Evolutionary conservation across 2,113 vertebrate genomes (phyloP), one percentile per base, ranked within the genome.

Genomic region (Stictonetta naevosa): DNA sequence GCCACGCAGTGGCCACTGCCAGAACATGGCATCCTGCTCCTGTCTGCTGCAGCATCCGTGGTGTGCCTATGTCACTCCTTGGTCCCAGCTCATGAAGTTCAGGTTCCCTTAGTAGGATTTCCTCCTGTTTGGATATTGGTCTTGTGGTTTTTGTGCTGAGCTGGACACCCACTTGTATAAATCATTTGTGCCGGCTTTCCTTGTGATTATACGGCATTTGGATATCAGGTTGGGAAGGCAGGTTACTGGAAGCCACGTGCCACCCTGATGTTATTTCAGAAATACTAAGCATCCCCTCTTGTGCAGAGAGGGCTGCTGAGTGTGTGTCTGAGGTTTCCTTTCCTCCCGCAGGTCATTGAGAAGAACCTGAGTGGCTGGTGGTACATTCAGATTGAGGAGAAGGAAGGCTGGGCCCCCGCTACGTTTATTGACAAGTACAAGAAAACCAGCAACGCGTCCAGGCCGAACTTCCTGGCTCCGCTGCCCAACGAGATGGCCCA

Each of bases 331-430:
- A 97, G 58, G 4, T 83, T 62, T 78, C 58, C 23, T 91, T 75
- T 93, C 21, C 48, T 69, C 83, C 48, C 5, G 31, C 94, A 99
- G 99, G 99, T 99, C 85, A 99, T 99, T 22, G 99, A 99, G 96
- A 99, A 99, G 98, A 99, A 99, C 91, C 89, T 98, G 56, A 99
- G 99, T 1, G 99, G 99, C 74, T 99, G 99, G 99, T 99, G 99
- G 99, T 99, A 99, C 96, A 99, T 99, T 96, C 99, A 99, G 97
- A 99, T 99, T 6, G 99, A 99, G 14, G 99, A 99, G 22, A 99
- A 99, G 93, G 99, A 99, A 91, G 99, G 99, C 26, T 99, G 99
- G 99, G 99, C 99, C 83, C 99, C 99, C 0, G 98, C 98, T 64
- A 99, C 98, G 1, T 99, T 99, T 97, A 99, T 99, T 8, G 99